Percentiles rank a stretch among this genome's conserved stretches.
These are phyloP conservation scores for Heptranchias perlo DNA, from an alignment of 2,113 vertebrate genomes.

Conservation along the genomic window DNA sequence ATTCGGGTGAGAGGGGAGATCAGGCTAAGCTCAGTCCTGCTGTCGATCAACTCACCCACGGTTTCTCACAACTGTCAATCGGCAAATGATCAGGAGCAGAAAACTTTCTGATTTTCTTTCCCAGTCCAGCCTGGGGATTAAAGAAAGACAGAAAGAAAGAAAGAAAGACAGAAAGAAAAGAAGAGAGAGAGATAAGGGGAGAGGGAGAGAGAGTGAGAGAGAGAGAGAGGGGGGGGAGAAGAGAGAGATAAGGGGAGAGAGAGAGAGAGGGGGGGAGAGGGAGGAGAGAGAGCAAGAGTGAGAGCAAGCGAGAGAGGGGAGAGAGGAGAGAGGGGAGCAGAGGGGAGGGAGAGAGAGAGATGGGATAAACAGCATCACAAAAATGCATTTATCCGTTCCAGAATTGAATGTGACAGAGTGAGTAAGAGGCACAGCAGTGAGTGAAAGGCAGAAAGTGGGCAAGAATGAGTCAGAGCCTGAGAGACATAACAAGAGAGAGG, in stretches of 20 bases:
- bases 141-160: conserved; percentile 45
- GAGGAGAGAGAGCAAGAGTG: no score
- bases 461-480: not conserved
- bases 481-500: not conserved
- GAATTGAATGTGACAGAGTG: not conserved
- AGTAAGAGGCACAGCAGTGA: not conserved
- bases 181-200: conserved; percentile 38
- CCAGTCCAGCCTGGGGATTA: no score
- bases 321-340: not conserved
- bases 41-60: no score
- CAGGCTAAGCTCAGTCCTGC: no score
- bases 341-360: not conserved
- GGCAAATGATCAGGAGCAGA: no score
- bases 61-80: no score
- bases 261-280: no score
- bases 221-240: no score
- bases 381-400: not conserved
- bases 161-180: not conserved
- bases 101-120: no score
- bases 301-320: not conserved
- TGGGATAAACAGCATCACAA: not conserved
- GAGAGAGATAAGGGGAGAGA: no score
- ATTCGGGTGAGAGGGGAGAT: no score
- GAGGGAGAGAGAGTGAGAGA: not conserved
- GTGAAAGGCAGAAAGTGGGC: not conserved